Percentiles rank a stretch among this genome's conserved stretches.
Conservation (phyloP, 2,888 invertebrate species). For the Patella ulyssiponensis region DNA sequence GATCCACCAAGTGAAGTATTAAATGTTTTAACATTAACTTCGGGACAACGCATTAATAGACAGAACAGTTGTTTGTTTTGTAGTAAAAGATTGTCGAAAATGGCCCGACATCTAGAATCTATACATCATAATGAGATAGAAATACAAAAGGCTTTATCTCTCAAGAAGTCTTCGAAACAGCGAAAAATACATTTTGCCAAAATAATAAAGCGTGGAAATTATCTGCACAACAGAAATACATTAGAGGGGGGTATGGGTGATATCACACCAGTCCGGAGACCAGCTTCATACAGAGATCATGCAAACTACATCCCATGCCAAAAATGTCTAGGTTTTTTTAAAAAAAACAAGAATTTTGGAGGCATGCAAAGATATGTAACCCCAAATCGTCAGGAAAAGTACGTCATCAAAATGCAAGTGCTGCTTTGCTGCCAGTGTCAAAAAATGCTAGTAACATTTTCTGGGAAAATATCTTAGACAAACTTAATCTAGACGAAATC, state of each 20-base stretch:
- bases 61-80: slow-evolving; percentile 3
- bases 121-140: background rate
- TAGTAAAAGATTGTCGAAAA: background rate
- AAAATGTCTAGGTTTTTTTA: background rate
- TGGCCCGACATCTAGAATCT: background rate
- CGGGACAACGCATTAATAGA: background rate
- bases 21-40: background rate
- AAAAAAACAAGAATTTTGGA: background rate
- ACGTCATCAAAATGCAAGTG: slow-evolving; percentile 5
- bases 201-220: background rate
- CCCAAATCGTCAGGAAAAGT: background rate
- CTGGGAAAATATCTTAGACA: background rate
- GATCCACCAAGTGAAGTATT: background rate
- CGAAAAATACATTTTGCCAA: background rate
- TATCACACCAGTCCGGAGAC: background rate
- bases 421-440: slow-evolving; percentile 1
- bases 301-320: background rate
- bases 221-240: background rate
- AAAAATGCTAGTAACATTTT: slow-evolving; percentile 1
- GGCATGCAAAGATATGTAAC: background rate
- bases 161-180: background rate
- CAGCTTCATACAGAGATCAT: background rate
- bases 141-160: background rate
- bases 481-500: background rate
- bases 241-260: background rate